Conservation (phyloP, 2,888 invertebrate species). For the Campoletis raptor region DNA sequence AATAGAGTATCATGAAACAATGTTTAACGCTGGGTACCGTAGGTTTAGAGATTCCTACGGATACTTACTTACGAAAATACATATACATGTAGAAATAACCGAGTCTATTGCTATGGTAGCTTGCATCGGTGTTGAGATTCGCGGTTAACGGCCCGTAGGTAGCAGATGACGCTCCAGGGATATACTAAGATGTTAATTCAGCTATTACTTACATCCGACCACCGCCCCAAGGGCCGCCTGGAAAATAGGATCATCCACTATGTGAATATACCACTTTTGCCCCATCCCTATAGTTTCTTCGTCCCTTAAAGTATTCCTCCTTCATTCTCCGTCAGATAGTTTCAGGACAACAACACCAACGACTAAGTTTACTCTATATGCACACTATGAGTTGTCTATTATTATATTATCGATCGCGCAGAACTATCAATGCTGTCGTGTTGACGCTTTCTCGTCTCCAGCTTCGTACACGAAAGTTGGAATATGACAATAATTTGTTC, state of each 20-base stretch:
- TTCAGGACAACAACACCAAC: conserved; percentile 70
- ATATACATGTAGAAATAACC: conserved; percentile 44
- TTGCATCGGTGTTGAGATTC: conserved; percentile 61
- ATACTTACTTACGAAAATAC: conserved; percentile 16
- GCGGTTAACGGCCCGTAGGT: conserved; percentile 77
- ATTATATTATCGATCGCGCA: conserved; percentile 31
- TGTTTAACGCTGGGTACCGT: conserved; percentile 50
- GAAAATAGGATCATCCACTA: conserved; percentile 73
- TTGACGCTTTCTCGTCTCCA: conserved; percentile 10
- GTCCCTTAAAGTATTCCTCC: conserved; percentile 28
- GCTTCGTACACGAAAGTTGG: not conserved
- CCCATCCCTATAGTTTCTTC: conserved; percentile 1
- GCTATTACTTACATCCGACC: conserved; percentile 82
- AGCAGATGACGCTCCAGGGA: conserved; percentile 83
- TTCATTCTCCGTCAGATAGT: conserved; percentile 55
- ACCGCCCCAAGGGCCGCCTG: conserved; percentile 73
- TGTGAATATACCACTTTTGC: not conserved
- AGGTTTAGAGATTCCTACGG: conserved; percentile 46
- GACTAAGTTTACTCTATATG: conserved; percentile 60
- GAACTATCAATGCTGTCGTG: conserved; percentile 21
- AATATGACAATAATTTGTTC: not conserved
- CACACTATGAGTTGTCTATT: conserved; percentile 25
- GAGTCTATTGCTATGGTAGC: conserved; percentile 24
- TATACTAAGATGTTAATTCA: conserved; percentile 83
- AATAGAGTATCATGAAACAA: conserved; percentile 54